Base-by-base conservation (phyloP, 2,113 vertebrate species). In the Pleuronectes platessa region DNA sequence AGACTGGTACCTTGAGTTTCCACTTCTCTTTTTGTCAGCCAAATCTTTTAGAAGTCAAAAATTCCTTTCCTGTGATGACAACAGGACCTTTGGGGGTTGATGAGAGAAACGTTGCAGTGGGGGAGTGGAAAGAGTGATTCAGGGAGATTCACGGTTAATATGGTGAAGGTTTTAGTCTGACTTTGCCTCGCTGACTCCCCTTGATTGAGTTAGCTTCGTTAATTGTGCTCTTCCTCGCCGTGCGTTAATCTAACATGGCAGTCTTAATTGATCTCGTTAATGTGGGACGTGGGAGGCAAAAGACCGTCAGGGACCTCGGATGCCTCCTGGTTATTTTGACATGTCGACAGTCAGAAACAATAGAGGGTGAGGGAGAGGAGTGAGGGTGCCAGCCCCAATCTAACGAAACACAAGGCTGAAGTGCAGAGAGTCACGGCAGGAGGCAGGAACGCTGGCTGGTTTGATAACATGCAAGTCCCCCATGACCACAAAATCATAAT, bases 261-360 rank as follows among this genome's bases (percentile, higher is more conserved):
- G 84, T 73, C 81, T 90, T 92, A 93, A 93, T 90, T 90, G 90
- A 92, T 94, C 89, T 82, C 20, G 80, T 94, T 93, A 91, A 90
- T 56, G 68, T 87, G 87, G 71, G 78, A 82, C 49, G 83, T 78
- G 79, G 76, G 88, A 77, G 78, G 78, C 13, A 56, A 79, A 68
- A 62, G 73, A 75, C 45, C 60, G 63, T 82, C 76, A 51, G 72
- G 77, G 79, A 79, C 76, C 68, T 81, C 59, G 11, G 81, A 85
- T 86, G 84, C 87, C 89, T 86, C 78, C 56, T 55, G 85, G 91
- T 86, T 89, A 89, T 90, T 93, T 88, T 92, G 85, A 91, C 88
- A 92, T 72, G 2, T 42, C 70, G 71, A 68, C 70, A 71, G 71
- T 63, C 79, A 40, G 70, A 84, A 88, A 86, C 74, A 73, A 51